A percentile compares a stretch with the other conserved stretches of the same genome.
These are phyloP conservation scores for Athene cunicularia DNA, from an alignment of 2,113 vertebrate genomes.

Conservation along the genomic window DNA sequence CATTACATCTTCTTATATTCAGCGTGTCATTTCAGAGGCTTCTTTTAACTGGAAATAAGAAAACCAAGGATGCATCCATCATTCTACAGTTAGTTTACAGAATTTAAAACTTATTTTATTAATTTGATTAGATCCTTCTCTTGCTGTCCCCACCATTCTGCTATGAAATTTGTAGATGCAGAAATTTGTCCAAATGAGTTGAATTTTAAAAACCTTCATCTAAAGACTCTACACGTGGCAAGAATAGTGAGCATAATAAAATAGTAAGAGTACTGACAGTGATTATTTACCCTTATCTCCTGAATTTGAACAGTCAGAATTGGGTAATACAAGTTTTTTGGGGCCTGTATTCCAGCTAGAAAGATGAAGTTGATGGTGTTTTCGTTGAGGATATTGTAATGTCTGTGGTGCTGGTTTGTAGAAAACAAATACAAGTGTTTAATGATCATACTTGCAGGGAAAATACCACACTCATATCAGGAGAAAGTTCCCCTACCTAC, in stretches of 20 bases:
- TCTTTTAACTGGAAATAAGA: neutral
- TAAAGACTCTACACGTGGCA: neutral
- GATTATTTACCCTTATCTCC: neutral
- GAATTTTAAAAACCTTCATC: neutral
- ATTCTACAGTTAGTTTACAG: neutral
- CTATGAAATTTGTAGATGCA: neutral
- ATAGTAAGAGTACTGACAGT: neutral
- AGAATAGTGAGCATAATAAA: neutral
- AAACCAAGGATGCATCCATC: neutral
- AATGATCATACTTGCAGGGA: neutral
- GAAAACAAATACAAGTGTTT: neutral
- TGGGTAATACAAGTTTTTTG: neutral
- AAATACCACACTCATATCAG: neutral
- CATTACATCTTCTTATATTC: neutral
- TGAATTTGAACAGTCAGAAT: neutral
- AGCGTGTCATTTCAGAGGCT: neutral
- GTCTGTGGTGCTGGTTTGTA: neutral
- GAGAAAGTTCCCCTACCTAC: neutral
- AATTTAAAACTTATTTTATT: neutral
- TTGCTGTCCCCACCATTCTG: neutral
- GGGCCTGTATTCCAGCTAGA: neutral
- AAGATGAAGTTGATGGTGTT: neutral
- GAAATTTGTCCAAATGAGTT: neutral
- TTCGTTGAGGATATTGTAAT: neutral
- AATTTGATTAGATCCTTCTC: neutral